These are phyloP conservation scores for Pogonognathellus flavescens DNA, from an alignment of 1,140 invertebrate genomes.

Conservation along the genomic window DNA sequence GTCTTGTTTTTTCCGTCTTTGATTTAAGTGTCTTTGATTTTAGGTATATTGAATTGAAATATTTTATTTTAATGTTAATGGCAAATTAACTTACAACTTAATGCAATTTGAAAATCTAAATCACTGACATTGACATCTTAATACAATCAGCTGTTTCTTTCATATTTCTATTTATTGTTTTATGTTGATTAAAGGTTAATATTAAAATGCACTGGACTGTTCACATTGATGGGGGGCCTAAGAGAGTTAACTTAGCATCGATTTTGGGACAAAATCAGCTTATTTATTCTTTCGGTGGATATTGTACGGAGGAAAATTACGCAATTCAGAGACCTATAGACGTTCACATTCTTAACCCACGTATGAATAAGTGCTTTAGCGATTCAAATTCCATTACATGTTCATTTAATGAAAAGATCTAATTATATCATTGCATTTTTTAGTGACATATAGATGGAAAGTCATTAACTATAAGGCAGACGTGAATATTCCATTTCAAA, in stretches of 20 bases:
- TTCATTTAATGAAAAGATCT: background rate
- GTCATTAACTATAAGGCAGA: constrained; percentile 68
- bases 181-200: background rate
- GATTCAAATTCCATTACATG: no score
- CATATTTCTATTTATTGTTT: no score
- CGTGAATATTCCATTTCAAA: constrained; percentile 72
- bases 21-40: no score
- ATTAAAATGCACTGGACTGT: constrained; percentile 81
- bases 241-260: constrained; percentile 90
- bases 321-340: constrained; percentile 81
- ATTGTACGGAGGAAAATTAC: constrained; percentile 82
- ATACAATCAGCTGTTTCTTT: no score
- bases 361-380: constrained; percentile 71
- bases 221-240: constrained; percentile 84
- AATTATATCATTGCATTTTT: background rate
- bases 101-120: no score
- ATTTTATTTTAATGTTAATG: no score
- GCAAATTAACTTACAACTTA: no score
- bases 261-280: constrained; percentile 80
- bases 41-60: no score
- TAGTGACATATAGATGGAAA: constrained; percentile 73
- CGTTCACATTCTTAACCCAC: constrained; percentile 87
- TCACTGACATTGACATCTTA: no score
- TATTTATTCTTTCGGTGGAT: constrained; percentile 93
- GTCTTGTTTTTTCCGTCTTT: no score